A percentile compares a stretch with the other conserved stretches of the same genome.
phyloP scores from a whole-genome alignment of 2,797 vertebrate species.

The Enteromius radiatus region DNA sequence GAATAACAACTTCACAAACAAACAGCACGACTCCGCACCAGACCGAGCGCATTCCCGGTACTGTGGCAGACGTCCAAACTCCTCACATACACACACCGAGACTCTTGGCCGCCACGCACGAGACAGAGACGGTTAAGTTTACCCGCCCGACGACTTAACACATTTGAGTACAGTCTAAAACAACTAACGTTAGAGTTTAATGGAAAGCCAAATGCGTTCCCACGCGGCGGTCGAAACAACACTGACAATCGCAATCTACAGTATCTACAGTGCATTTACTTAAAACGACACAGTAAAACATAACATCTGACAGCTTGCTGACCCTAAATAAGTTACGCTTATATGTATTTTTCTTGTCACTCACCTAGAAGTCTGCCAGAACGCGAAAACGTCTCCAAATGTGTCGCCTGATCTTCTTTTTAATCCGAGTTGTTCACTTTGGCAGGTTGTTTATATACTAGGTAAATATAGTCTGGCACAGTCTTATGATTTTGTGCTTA shows the following conservation, averaged over 20 bases:
- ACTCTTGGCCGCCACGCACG: conserved; percentile 74
- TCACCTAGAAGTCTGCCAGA: conserved; percentile 71
- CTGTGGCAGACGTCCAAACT: conserved; percentile 68
- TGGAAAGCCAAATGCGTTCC: not conserved
- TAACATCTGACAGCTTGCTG: not conserved
- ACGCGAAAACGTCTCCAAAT: conserved; percentile 17
- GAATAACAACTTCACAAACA: conserved; percentile 39
- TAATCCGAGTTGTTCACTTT: conserved; percentile 28
- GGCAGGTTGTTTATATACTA: conserved; percentile 10
- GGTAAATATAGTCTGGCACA: conserved; percentile 5
- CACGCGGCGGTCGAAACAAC: not conserved
- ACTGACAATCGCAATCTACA: not conserved
- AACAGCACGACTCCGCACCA: conserved; percentile 65
- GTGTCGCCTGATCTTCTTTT: not conserved
- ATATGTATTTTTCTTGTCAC: conserved; percentile 41
- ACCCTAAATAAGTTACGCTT: not conserved
- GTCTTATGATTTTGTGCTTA: conserved; percentile 1
- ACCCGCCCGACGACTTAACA: conserved; percentile 33
- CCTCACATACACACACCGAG: conserved; percentile 65
- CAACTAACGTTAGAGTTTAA: conserved; percentile 27
- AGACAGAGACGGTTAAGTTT: conserved; percentile 46
- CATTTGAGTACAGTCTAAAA: conserved; percentile 61
- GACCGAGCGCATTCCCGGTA: conserved; percentile 55
- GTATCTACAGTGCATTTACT: not conserved
- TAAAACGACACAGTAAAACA: not conserved